Percentiles rank a stretch among this genome's conserved stretches.
phyloP scores from a whole-genome alignment of 2,888 invertebrate species.

The Arrhopalites spinosus region DNA sequence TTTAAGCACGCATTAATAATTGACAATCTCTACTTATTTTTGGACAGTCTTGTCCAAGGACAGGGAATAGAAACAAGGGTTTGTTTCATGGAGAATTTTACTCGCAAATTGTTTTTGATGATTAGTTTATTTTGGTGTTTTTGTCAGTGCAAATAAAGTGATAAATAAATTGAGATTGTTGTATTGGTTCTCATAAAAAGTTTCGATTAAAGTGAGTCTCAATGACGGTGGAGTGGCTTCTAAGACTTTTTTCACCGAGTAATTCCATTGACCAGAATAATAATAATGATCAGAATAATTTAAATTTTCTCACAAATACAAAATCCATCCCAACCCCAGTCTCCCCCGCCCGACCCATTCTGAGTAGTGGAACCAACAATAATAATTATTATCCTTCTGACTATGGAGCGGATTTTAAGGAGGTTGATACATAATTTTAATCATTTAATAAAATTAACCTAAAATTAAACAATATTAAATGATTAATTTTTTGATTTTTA shows the following conservation, averaged over 20 bases:
- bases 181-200: too few species aligned
- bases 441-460: not conserved
- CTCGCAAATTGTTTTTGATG: too few species aligned
- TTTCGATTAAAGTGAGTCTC: not conserved
- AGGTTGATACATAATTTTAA: not conserved
- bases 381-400: not conserved
- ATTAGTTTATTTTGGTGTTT: too few species aligned
- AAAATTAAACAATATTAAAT: not conserved
- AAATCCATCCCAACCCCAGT: not conserved
- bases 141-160: too few species aligned
- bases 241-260: not conserved
- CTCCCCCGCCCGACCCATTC: not conserved
- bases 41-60: too few species aligned
- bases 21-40: too few species aligned
- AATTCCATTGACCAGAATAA: not conserved
- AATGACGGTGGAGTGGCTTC: constrained; percentile 2
- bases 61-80: too few species aligned
- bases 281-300: constrained; percentile 1
- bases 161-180: too few species aligned
- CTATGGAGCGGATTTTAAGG: not conserved
- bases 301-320: not conserved
- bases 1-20: too few species aligned
- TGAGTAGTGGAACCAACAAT: not conserved
- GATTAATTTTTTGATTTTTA: not conserved
- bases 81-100: too few species aligned